Percentiles rank a stretch among this genome's conserved stretches.
phyloP scores from a whole-genome alignment of 2,797 vertebrate species.

The Staurois parvus region DNA sequence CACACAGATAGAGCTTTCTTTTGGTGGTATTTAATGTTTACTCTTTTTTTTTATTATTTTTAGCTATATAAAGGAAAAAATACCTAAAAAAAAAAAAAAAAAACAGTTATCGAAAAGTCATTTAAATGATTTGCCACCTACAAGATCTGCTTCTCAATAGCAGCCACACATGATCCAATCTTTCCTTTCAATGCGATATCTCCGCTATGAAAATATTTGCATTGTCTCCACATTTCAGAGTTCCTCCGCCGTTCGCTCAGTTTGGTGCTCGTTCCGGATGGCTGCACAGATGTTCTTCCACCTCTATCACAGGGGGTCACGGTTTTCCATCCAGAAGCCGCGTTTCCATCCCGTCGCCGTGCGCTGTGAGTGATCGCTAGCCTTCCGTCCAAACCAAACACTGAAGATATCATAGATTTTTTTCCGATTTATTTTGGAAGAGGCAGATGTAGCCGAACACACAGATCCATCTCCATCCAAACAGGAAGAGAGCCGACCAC shows the following conservation, averaged over 20 bases:
- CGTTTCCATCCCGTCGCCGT: constrained; percentile 1
- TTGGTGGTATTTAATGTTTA: too few relatives aligned
- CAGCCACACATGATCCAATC: too few relatives aligned
- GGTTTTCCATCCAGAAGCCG: background rate
- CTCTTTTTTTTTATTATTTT: too few relatives aligned
- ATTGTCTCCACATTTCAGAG: background rate
- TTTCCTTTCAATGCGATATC: too few relatives aligned
- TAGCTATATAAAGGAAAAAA: too few relatives aligned
- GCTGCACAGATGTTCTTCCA: background rate
- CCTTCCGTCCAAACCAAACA: background rate
- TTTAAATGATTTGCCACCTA: too few relatives aligned
- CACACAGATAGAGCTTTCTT: too few relatives aligned
- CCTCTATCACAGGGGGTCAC: background rate
- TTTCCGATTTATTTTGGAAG: background rate
- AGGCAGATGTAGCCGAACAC: background rate
- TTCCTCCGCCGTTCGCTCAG: background rate
- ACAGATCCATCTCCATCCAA: constrained; percentile 9
- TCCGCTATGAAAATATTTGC: too few relatives aligned
- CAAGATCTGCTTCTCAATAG: too few relatives aligned
- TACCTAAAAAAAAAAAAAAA: too few relatives aligned
- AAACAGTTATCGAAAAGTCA: too few relatives aligned
- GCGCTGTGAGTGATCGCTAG: background rate
- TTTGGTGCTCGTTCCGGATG: background rate
- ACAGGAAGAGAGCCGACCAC: constrained; percentile 14
- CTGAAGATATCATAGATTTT: background rate